These are phyloP conservation scores for Suricata suricatta DNA, from an alignment of 2,113 vertebrate species.

Conservation along the genomic window DNA sequence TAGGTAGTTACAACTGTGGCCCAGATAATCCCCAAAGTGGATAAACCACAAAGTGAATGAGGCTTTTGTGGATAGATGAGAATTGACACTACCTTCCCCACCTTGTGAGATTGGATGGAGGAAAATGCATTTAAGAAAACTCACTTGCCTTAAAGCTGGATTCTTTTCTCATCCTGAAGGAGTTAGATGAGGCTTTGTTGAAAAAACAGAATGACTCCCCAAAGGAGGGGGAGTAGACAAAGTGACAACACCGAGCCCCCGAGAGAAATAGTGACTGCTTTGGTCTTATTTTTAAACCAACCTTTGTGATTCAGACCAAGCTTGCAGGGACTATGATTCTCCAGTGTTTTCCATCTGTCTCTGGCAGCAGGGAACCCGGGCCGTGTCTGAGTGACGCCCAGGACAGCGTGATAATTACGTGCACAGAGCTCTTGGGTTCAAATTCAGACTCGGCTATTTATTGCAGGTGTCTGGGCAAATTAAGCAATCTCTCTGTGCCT, in stretches of 20 bases:
- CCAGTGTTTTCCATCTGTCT: neutral
- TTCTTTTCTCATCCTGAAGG: neutral
- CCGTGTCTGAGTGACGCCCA: neutral
- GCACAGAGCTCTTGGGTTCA: neutral
- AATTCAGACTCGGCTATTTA: neutral
- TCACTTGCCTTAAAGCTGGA: neutral
- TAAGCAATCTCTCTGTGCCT: neutral
- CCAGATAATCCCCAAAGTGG: neutral
- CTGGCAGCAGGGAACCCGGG: neutral
- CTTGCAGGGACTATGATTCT: neutral
- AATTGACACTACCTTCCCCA: neutral
- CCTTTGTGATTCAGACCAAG: neutral
- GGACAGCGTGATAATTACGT: neutral
- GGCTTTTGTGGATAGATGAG: neutral
- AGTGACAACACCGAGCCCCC: neutral
- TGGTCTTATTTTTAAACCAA: neutral
- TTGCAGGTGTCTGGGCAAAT: neutral
- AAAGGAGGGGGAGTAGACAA: no score
- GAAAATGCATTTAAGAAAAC: slow-evolving; percentile 15
- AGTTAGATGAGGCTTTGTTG: neutral
- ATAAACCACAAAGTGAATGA: neutral
- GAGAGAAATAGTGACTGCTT: neutral
- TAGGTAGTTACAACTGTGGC: neutral
- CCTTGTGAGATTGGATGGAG: neutral
- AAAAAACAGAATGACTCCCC: neutral